phyloP scores from a whole-genome alignment of 2,113 vertebrate species.

The Calidris pugnax region DNA sequence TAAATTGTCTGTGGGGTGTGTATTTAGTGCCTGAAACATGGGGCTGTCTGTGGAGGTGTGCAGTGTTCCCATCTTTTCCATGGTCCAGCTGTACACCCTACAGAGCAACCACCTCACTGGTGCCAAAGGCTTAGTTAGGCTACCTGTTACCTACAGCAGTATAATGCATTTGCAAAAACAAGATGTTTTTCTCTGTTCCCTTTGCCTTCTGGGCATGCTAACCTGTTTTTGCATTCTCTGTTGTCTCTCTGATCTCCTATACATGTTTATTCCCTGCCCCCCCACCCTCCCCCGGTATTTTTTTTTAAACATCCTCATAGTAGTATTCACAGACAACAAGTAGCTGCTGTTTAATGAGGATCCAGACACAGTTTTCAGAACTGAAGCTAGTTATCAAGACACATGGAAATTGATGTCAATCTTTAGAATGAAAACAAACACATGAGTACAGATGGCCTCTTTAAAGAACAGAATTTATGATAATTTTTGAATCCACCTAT shows the following conservation, averaged over 20 bases:
- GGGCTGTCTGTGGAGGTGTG: not conserved
- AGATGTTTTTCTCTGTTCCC: not conserved
- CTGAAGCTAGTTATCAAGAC: not conserved
- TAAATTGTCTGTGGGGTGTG: not conserved
- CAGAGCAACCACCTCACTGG: not conserved
- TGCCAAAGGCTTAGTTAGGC: not conserved
- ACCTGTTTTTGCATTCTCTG: not conserved
- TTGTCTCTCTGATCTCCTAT: not conserved
- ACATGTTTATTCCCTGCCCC: not conserved
- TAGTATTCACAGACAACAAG: not conserved
- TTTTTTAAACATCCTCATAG: not conserved
- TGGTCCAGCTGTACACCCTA: not conserved
- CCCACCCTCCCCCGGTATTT: not conserved
- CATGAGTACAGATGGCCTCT: not conserved
- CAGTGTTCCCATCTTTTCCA: not conserved
- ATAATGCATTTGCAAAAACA: not conserved
- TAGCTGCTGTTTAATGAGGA: not conserved
- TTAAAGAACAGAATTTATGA: not conserved
- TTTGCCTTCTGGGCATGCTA: not conserved
- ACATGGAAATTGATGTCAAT: not conserved
- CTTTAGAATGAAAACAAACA: conserved; percentile 19
- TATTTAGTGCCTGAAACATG: not conserved
- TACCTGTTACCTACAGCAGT: not conserved
- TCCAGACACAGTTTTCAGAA: not conserved
- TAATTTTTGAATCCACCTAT: not conserved